Conservation (phyloP, 2,888 invertebrate species). For the Hermodice carunculata region DNA sequence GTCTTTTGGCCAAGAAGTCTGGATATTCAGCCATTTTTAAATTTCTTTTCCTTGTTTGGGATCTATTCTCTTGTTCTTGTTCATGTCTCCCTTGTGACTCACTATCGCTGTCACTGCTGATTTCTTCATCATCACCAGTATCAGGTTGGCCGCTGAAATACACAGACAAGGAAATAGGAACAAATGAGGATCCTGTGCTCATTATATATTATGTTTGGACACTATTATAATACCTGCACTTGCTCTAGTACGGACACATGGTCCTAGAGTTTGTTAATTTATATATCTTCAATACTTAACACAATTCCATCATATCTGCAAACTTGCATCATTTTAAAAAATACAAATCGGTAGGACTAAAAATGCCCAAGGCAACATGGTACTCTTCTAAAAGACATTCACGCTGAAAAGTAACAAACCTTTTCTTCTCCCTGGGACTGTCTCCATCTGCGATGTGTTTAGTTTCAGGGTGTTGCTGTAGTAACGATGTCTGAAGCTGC, state of each 20-base stretch:
- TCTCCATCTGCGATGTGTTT: neutral
- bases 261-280: constrained; percentile 55
- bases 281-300: constrained; percentile 62
- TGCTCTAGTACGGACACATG: constrained; percentile 1
- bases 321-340: too few relatives aligned
- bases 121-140: too few relatives aligned
- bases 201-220: too few relatives aligned
- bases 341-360: too few relatives aligned
- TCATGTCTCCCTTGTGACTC: too few relatives aligned
- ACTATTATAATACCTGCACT: constrained; percentile 28
- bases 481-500: constrained; percentile 73
- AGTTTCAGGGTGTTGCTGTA: constrained; percentile 59
- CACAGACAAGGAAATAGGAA: neutral
- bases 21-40: constrained; percentile 55
- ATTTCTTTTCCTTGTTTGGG: constrained; percentile 36
- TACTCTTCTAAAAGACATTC: too few relatives aligned
- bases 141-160: neutral
- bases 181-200: too few relatives aligned
- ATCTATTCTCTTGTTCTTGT: too few relatives aligned
- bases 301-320: too few relatives aligned
- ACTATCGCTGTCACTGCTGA: too few relatives aligned
- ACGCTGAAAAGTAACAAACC: neutral
- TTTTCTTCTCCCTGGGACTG: neutral
- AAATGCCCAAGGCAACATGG: too few relatives aligned
- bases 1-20: constrained; percentile 59